Base-by-base conservation (phyloP, 2,888 invertebrate genomes). In the Apamea sordens region DNA sequence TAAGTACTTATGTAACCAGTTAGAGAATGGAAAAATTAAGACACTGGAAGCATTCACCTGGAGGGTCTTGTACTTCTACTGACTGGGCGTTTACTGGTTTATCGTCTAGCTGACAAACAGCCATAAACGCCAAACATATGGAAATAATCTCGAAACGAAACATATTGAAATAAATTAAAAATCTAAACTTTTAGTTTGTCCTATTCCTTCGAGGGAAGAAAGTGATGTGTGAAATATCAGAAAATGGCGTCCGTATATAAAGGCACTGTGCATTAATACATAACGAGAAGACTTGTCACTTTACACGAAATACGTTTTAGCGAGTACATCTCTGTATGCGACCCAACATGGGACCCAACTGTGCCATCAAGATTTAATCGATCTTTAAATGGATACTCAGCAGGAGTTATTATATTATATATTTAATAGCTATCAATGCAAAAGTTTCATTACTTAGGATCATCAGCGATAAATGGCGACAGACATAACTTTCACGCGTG, bases 31-130 rank as follows among this genome's bases (percentile, higher is more conserved):
- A 47, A 21, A 28, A 63, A 63, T 36, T 11, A 68, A 56, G 5
- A 3, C 28, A 50, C 28, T 56, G 11, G 10, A 61, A 68, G 10
- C 28, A 61, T 82, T 86, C 92, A 96, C 96, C 95, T 91, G 95
- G 94, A 50, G 93, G 92, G 70, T 95, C 81, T 82, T 94, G 93
- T 44, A 96, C 90, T 91, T 96, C 96, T 81, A 89, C 85, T 63
- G 86, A 84, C 64, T 95, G 93, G 24, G 94, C 93, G 69, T 85
- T 91, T 4, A 93, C 94, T 72, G 88, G 83, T 76, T 92, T 94
- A 36, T 93, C 90, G 80, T 92, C 91, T 61, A 95, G 74, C 73
- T 93, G 90, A 84, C 90, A 92, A 72, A 92, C 87, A 63, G 89
- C 89, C 59, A 94, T 83, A 65, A 93, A 63, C 36, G 94, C 76